Evolutionary conservation across 1,140 invertebrate species (phyloP), one percentile per base, ranked within the genome.

Genomic region (Apocrypta bakeri): DNA sequence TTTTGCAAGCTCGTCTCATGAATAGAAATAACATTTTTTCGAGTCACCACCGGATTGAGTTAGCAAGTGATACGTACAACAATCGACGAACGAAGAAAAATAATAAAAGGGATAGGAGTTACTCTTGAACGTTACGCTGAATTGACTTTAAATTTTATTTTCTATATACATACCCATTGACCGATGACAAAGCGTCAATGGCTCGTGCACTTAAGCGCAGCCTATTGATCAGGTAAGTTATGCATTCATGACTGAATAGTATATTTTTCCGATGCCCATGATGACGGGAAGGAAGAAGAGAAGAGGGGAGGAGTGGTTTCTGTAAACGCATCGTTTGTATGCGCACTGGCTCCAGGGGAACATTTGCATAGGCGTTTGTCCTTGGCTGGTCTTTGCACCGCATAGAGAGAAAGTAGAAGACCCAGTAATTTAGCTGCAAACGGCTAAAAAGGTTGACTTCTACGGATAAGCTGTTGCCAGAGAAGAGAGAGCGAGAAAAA

Each of bases 261-360:
- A 80, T 79, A 81, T 64, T 74, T 79, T 80, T n/a, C n/a, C n/a
- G n/a, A n/a, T n/a, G n/a, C n/a, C n/a, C n/a, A n/a, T n/a, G n/a
- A n/a, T n/a, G n/a, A n/a, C n/a, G n/a, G n/a, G n/a, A n/a, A n/a
- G n/a, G n/a, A n/a, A n/a, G n/a, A n/a, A n/a, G n/a, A n/a, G n/a
- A n/a, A n/a, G n/a, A n/a, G n/a, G n/a, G n/a, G n/a, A 74, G 77
- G 79, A 81, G 80, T 75, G 64, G 81, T 68, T 69, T 48, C 56
- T 75, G 66, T 88, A 89, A 89, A 88, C 86, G 86, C 84, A 85
- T 89, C 86, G 86, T 90, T 90, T 90, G 87, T 88, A 90, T 89
- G 89, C 89, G 77, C 86, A 72, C 56, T 81, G 84, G 79, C 72
- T 87, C 86, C 86, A 88, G 86, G 88, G 88, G 88, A 88, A 80